Base-by-base conservation (phyloP, 2,888 invertebrate genomes). In the Amphimallon solstitiale region DNA sequence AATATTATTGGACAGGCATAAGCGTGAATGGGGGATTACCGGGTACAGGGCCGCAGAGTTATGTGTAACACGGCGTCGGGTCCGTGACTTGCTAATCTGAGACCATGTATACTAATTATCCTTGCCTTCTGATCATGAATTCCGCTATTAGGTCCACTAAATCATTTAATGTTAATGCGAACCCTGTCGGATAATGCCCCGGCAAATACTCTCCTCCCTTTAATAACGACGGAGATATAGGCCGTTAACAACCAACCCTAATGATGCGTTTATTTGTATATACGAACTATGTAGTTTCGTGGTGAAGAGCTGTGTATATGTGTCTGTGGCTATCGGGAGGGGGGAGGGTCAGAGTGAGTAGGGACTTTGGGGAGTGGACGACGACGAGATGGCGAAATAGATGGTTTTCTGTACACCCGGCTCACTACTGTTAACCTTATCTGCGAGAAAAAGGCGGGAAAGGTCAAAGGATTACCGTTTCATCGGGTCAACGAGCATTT, bases 121-220 rank as follows among this genome's bases (percentile, higher is more conserved):
- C 72, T 63, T 70, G 76, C 77, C 75, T 78, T 76, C 76, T 79
- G 80, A 80, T 79, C 79, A 78, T 79, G 78, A 78, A 79, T 79
- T 80, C 78, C 72, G 73, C 75, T 74, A 75, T 78, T 79, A 78
- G 78, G 76, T 74, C 67, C 71, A 75, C 71, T 80, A 80, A 79
- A 80, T 80, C 80, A 79, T 80, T 80, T 80, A 80, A 73, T 75
- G 77, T 73, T 79, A 78, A 78, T 76, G 75, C 56, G 45, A 59
- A 59, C 56, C 56, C 56, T 40, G 43, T 29, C 29, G 56, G 56
- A 59, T 72, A 73, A 71, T 65, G 68, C 70, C 46, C 63, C 56
- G 48, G 56, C 64, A 59, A 59, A 59, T 59, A 59, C 56, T 29
- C 29, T 59, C 56, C n/a, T 59, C 43, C 56, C 56, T 59, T 59